These are phyloP conservation scores for Dendropsophus ebraccatus DNA, from an alignment of 2,113 vertebrate genomes.

Conservation along the genomic window DNA sequence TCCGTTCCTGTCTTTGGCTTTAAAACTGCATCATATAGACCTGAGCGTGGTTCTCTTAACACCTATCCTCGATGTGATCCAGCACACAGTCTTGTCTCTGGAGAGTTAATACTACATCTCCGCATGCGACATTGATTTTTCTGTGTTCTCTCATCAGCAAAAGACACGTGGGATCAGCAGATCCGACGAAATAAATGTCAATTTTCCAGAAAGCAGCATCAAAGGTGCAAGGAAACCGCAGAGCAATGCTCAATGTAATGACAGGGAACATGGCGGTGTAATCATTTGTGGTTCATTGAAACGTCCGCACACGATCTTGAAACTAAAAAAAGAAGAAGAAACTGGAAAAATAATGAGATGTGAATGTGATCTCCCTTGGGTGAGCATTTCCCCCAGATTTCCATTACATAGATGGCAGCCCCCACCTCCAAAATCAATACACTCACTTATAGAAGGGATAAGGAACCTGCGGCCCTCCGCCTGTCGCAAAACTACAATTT, in stretches of 20 bases:
- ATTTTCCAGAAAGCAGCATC: background rate
- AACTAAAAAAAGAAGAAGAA: too few relatives aligned
- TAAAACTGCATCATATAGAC: too few relatives aligned
- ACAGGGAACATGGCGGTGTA: background rate
- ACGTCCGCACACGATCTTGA: background rate
- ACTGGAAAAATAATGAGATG: background rate
- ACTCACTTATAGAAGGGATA: too few relatives aligned
- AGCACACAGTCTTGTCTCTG: background rate
- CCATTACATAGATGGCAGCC: background rate
- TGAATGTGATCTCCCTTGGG: background rate
- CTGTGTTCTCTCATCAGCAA: background rate
- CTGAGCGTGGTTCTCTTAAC: too few relatives aligned
- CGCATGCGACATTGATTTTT: constrained; percentile 8
- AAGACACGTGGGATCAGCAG: constrained; percentile 14
- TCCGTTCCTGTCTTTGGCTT: too few relatives aligned
- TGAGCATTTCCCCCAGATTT: background rate
- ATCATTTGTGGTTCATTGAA: background rate
- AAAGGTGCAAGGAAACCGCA: background rate
- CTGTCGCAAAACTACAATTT: too few relatives aligned
- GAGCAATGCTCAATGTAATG: background rate
- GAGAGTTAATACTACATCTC: constrained; percentile 12
- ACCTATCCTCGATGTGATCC: background rate
- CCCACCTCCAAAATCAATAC: too few relatives aligned
- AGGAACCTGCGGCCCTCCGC: too few relatives aligned
- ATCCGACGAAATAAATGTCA: constrained; percentile 23